phyloP scores from a whole-genome alignment of 2,113 vertebrate genomes.

The Laticauda colubrina region DNA sequence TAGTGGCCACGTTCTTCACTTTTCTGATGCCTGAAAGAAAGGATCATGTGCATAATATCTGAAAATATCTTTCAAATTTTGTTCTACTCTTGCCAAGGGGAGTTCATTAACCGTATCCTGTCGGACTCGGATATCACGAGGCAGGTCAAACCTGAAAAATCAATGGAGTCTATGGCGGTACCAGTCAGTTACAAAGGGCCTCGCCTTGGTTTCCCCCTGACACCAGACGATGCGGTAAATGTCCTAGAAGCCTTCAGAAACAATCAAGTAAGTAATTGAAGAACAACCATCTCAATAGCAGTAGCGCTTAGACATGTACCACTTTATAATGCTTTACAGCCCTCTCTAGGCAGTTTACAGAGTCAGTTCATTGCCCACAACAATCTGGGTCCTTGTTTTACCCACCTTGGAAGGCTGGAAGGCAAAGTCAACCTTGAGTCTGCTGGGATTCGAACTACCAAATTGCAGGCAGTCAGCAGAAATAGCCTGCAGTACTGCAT shows the following conservation, averaged over 20 bases:
- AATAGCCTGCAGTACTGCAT: too few species aligned
- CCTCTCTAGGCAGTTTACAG: too few species aligned
- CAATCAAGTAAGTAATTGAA: constrained; percentile 79
- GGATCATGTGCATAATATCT: not conserved
- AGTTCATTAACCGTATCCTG: constrained; percentile 84
- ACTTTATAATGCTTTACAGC: too few species aligned
- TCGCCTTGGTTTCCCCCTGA: constrained; percentile 84
- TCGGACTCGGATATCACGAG: constrained; percentile 69
- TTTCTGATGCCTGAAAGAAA: not conserved
- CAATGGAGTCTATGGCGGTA: constrained; percentile 76
- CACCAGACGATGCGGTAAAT: constrained; percentile 76
- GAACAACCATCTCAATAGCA: not conserved
- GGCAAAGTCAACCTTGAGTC: too few species aligned
- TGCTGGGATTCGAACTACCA: too few species aligned
- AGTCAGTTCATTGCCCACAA: too few species aligned
- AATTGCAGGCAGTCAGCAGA: too few species aligned
- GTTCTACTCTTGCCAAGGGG: constrained; percentile 65
- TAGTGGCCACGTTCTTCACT: not conserved
- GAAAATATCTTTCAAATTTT: not conserved
- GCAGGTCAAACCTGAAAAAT: constrained; percentile 74
- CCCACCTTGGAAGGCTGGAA: too few species aligned
- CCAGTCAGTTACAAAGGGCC: constrained; percentile 79
- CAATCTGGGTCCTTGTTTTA: too few species aligned
- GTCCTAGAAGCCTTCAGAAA: constrained; percentile 89
- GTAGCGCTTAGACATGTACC: too few species aligned